Conservation (phyloP, 2,888 invertebrate genomes). For the Linnaemya tessellans region DNA sequence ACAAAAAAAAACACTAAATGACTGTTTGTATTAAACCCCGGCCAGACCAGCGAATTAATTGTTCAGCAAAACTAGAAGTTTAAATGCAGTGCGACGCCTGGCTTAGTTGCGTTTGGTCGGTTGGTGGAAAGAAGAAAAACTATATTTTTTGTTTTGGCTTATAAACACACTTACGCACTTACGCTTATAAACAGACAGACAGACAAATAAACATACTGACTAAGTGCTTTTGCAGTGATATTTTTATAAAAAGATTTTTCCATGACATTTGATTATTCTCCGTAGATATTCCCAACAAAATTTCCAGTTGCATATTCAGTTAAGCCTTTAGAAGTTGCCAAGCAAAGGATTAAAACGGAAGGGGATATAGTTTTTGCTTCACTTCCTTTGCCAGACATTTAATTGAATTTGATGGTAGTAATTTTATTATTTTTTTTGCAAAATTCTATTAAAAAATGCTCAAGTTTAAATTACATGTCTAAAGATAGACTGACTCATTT, state of each 20-base stretch:
- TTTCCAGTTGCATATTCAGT: neutral
- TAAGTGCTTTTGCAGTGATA: constrained; percentile 55
- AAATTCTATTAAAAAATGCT: neutral
- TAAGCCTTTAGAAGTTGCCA: neutral
- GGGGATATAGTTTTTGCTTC: neutral
- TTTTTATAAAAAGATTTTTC: constrained; percentile 46
- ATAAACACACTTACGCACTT: constrained; percentile 37
- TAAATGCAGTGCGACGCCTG: neutral
- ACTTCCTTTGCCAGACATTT: constrained; percentile 25
- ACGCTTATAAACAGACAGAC: neutral
- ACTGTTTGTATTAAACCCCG: constrained; percentile 39
- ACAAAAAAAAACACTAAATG: constrained; percentile 30
- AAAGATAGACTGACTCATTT: constrained; percentile 25
- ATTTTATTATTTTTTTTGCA: constrained; percentile 42
- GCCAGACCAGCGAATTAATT: constrained; percentile 67
- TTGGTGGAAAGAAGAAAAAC: constrained; percentile 2
- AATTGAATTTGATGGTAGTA: constrained; percentile 44
- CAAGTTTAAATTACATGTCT: constrained; percentile 32
- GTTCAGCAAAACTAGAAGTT: constrained; percentile 57
- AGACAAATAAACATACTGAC: constrained; percentile 1
- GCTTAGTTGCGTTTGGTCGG: neutral
- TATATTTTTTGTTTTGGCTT: neutral
- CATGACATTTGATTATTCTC: constrained; percentile 28
- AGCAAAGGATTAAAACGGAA: neutral
- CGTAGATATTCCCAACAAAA: neutral